These are phyloP conservation scores for Drosophila mettleri DNA, from an alignment of 2,888 invertebrate genomes.

Conservation along the genomic window DNA sequence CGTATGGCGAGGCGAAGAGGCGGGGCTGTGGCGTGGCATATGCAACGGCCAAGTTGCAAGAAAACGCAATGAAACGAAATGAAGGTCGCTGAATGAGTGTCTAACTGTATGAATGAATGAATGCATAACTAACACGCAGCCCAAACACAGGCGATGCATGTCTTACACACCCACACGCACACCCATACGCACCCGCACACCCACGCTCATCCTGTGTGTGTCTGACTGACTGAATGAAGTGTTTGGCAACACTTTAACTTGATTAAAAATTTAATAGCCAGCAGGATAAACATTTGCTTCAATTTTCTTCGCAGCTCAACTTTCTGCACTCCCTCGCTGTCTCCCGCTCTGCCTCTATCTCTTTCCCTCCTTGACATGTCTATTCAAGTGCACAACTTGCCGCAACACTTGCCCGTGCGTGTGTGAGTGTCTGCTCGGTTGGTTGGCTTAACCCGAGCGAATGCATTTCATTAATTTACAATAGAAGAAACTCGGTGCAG, in stretches of 20 bases:
- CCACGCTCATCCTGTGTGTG: background rate
- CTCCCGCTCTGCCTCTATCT: background rate
- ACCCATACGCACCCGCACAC: background rate
- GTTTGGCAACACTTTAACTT: constrained; percentile 81
- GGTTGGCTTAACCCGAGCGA: constrained; percentile 33
- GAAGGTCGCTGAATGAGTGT: constrained; percentile 70
- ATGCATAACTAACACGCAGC: constrained; percentile 73
- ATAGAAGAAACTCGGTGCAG: constrained; percentile 13
- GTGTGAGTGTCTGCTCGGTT: constrained; percentile 2
- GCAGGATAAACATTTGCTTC: constrained; percentile 62
- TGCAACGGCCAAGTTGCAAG: constrained; percentile 48
- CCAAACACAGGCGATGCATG: constrained; percentile 38
- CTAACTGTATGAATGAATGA: constrained; percentile 63
- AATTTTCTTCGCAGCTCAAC: constrained; percentile 39
- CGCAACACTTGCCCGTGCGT: constrained; percentile 56
- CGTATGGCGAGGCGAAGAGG: background rate
- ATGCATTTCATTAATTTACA: constrained; percentile 57
- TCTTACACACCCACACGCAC: constrained; percentile 12
- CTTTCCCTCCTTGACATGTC: constrained; percentile 35
- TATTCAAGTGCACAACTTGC: constrained; percentile 72
- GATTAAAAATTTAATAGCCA: constrained; percentile 80
- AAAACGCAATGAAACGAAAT: constrained; percentile 75
- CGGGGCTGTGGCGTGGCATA: constrained; percentile 31
- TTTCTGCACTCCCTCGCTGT: background rate
- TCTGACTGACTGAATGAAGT: constrained; percentile 64